A percentile compares a stretch with the other conserved stretches of the same genome.
phyloP scores from a whole-genome alignment of 2,888 invertebrate species.

The Tetramorium bicarinatum region DNA sequence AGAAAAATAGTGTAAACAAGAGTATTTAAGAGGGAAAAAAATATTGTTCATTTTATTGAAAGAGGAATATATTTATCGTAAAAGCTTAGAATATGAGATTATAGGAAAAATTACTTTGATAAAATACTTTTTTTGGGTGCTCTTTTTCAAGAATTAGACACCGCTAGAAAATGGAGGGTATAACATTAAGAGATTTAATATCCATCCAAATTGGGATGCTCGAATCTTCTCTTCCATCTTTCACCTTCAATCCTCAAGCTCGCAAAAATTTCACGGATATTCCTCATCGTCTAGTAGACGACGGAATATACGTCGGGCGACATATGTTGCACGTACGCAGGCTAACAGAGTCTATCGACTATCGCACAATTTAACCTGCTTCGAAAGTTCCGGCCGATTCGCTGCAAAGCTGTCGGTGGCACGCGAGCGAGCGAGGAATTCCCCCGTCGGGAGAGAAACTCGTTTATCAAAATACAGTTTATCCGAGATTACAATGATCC shows the following conservation, averaged over 20 bases:
- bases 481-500: constrained; percentile 70
- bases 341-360: constrained; percentile 44
- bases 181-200: not conserved
- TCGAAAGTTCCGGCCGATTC: constrained; percentile 56
- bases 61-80: too few relatives aligned
- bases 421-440: constrained; percentile 46
- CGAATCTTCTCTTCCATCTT: not conserved
- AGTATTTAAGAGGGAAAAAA: too few relatives aligned
- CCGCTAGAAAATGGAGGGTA: not conserved
- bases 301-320: constrained; percentile 35
- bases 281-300: not conserved
- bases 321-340: constrained; percentile 53
- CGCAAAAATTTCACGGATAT: constrained; percentile 24
- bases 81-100: too few relatives aligned
- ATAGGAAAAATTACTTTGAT: too few relatives aligned
- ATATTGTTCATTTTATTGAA: too few relatives aligned
- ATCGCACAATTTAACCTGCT: constrained; percentile 62
- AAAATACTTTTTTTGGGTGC: not conserved
- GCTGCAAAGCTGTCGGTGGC: constrained; percentile 54
- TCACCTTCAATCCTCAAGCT: not conserved
- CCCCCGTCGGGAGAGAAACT: constrained; percentile 43
- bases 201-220: not conserved
- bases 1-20: too few relatives aligned
- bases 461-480: constrained; percentile 70
- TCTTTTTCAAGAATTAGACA: not conserved